Evolutionary conservation across 2,797 vertebrate species (phyloP), one percentile per base, ranked within the genome.

Genomic region (Trematomus bernacchii): DNA sequence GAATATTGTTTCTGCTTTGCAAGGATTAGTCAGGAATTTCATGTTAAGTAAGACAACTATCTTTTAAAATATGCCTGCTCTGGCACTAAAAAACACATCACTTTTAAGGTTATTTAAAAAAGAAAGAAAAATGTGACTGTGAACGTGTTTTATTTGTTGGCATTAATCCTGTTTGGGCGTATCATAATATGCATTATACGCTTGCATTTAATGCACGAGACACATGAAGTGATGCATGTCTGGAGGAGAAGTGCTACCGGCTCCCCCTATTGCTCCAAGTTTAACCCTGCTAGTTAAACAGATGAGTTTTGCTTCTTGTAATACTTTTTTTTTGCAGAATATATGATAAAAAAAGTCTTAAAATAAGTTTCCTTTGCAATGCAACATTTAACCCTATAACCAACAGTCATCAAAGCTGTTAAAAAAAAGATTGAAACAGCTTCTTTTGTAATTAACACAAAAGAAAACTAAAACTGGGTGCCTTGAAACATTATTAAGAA

Each of bases 1-100:
- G 54, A 60, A 61, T 63, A 66, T 12, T 57, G 54, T 67, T 79
- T 48, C 44, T 48, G 16, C 42, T 8, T 48, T 27, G 27, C 27
- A 27, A 53, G 53, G 53, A 50, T 37, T 37, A 37, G 33, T 37
- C 6, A 23, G 33, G 33, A 57, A 55, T 59, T 55, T 61, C 8
- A 8, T 30, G 43, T 70, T 21, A 21, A 48, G 13, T 21, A 19
- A 52, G 16, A 23, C 50, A 44, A 33, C 21, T 3, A 23, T 50
- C 42, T 4, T 10, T 33, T 30, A 59, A 58, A 74, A 62, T 3
- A 23, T 52, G 1, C n/a, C 15, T 64, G 42, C 14, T 61, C n/a
- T 18, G 30, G 33, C 46, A 76, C 11, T 27, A 70, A 58, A 64
- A 11, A 40, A 16, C 27, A 46, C 9, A 44, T 27, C 5, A 15